Evolutionary conservation across 2,888 invertebrate genomes (phyloP).

Genomic region (Andrena dorsata): DNA sequence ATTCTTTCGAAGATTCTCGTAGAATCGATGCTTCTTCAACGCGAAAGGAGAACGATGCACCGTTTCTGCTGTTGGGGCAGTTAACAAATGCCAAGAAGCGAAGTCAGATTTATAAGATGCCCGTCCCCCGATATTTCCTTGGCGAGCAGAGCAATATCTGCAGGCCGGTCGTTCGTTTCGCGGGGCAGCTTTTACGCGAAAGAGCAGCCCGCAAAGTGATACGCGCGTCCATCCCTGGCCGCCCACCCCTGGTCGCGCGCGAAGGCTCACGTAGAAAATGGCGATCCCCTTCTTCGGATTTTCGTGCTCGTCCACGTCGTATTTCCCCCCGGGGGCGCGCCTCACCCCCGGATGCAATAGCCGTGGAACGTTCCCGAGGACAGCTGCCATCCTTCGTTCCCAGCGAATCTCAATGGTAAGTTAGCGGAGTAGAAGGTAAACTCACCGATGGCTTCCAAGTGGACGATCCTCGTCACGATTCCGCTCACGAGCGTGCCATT

Average conservation of each 20-base stretch:
- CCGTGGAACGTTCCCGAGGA: conserved; percentile 63
- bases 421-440: conserved; percentile 70
- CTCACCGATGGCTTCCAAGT: conserved; percentile 66
- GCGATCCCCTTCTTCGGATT: conserved; percentile 61
- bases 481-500: conserved; percentile 74
- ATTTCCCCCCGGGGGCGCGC: conserved; percentile 48
- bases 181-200: conserved; percentile 20
- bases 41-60: not conserved
- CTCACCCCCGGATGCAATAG: conserved; percentile 52
- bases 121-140: conserved; percentile 8
- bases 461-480: conserved; percentile 67
- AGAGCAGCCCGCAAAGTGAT: conserved; percentile 35
- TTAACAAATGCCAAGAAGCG: conserved; percentile 4
- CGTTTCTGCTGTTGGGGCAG: not conserved
- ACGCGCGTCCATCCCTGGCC: conserved; percentile 15
- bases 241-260: not conserved
- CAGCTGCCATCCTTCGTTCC: conserved; percentile 70
- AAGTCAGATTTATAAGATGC: conserved; percentile 15
- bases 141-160: conserved; percentile 19
- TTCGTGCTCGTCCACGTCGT: conserved; percentile 61
- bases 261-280: conserved; percentile 65
- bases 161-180: conserved; percentile 6
- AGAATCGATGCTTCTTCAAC: not conserved
- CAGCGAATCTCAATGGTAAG: conserved; percentile 65
- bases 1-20: not conserved